Evolutionary conservation across 2,888 invertebrate species (phyloP).

Genomic region (Brachypterus glaber): DNA sequence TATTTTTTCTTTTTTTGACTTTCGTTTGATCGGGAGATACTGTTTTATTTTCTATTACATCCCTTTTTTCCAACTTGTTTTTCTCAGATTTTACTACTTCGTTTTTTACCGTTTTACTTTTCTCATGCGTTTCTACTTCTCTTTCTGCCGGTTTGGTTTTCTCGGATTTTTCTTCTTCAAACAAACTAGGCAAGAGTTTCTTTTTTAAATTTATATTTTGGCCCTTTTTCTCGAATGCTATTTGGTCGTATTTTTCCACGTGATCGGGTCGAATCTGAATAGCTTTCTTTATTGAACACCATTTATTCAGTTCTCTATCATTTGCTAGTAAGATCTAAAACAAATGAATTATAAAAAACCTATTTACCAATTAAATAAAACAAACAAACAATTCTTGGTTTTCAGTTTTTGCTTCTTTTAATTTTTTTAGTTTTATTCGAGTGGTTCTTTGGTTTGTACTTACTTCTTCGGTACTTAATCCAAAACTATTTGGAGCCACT

Average conservation of each 20-base stretch:
- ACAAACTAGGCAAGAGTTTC: conserved; percentile 71
- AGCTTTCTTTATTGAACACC: conserved; percentile 87
- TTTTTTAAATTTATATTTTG: conserved; percentile 64
- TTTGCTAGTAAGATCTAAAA: conserved; percentile 78
- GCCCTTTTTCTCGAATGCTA: conserved; percentile 64
- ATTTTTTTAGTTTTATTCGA: too few species aligned
- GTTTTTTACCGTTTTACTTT: conserved; percentile 15
- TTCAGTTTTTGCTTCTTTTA: too few species aligned
- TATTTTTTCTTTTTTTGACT: conserved; percentile 9
- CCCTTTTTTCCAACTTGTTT: neutral
- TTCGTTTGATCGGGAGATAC: neutral
- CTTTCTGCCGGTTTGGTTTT: conserved; percentile 10
- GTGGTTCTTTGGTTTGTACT: conserved; percentile 13
- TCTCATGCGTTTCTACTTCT: conserved; percentile 19
- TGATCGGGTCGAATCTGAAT: conserved; percentile 66
- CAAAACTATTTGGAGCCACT: conserved; percentile 84
- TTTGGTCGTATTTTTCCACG: conserved; percentile 71
- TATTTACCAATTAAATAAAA: conserved; percentile 10
- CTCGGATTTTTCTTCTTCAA: conserved; percentile 38
- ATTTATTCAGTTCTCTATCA: conserved; percentile 88
- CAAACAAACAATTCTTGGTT: too few species aligned
- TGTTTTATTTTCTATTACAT: neutral
- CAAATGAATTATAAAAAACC: conserved; percentile 14
- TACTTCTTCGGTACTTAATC: conserved; percentile 85
- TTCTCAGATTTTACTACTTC: neutral